Base-by-base conservation (phyloP, 1,140 invertebrate genomes). In the Augochlora pura region DNA sequence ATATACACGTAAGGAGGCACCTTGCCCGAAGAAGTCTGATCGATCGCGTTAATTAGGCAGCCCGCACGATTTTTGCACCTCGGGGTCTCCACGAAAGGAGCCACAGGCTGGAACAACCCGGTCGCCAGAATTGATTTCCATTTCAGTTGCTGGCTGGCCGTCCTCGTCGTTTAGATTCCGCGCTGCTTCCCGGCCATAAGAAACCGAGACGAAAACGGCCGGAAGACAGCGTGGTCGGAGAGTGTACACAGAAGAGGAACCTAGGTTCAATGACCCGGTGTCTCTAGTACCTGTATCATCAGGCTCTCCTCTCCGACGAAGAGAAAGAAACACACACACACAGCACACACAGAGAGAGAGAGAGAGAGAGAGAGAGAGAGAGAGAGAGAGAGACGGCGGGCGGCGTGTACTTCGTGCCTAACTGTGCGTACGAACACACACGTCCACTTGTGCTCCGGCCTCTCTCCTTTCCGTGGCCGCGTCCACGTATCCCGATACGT, bases 241-340 rank as follows among this genome's bases (percentile, higher is more conserved):
- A 75, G 77, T 77, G 77, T 80, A 85, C 69, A 65, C 69, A 65
- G 59, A 77, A 81, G 77, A 70, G 75, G 77, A 81, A 74, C 69
- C 83, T 72, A 23, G 73, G 83, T 85, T 81, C 83, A 84, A 85
- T 72, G 83, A 85, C 83, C 72, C 78, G 57, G 77, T 32, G 32
- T 85, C 83, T 85, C 78, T 85, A 85, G 83, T 85, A 85, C 83
- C 83, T 85, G 83, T 85, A 85, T 85, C 82, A 85, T 86, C 84
- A 69, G 60, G 39, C 70, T 86, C 49, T 52, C 66, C 64, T 78
- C 80, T 78, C 83, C 54, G 18, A 5, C 16, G 49, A 21, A 21
- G 16, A 52, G 49, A 49, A 42, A 49, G 49, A 49, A 14, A 14
- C 66, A 46, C 82, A n/a, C n/a, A n/a, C n/a, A n/a, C n/a, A n/a